Evolutionary conservation across 1,140 invertebrate species (phyloP), one percentile per base, ranked within the genome.

Genomic region (Caenorhabditis brenneri): DNA sequence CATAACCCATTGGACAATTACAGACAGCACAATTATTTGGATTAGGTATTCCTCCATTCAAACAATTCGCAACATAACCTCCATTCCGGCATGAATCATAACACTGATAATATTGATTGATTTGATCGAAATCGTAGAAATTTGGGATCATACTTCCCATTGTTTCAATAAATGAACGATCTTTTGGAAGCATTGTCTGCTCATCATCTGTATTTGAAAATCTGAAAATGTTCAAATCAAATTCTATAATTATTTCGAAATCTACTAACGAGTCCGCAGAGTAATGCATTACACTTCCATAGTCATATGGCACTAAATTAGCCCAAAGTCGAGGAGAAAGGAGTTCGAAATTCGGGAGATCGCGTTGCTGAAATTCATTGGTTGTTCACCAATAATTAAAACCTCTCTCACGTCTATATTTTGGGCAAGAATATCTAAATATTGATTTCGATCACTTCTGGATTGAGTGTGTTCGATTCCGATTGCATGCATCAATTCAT

Each of bases 401-500:
- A n/a, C n/a, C n/a, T n/a, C n/a, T n/a, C 31, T 36, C 16, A 65
- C 58, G 33, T 74, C 65, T n/a, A 80, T 80, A 22, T 80, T 80
- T 51, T 80, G 79, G 7, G 51, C 31, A 10, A 55, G 80, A 29
- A 65, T 48, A 31, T 48, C 58, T 2, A 86, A 46, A 51, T 85
- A 82, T 22, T 78, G 15, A 33, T 88, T 88, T 15, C 88, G 53
- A 46, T 88, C 88, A 7, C 81, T 58, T 78, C 88, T 60, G 12
- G 81, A 86, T 58, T 88, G 88, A 31, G 86, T 86, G 31, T 88
- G 58, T 49, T 88, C 78, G 65, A 90, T 88, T 16, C 91, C 91
- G 31, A 91, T 85, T 0, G 91, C 89, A 84, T 92, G 91, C 4
- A 91, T 91, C 12, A 92, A 87, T 83, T 92, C 91, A 81, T 92